Evolutionary conservation across 2,113 vertebrate genomes (phyloP).

Genomic region (Pantherophis guttatus): DNA sequence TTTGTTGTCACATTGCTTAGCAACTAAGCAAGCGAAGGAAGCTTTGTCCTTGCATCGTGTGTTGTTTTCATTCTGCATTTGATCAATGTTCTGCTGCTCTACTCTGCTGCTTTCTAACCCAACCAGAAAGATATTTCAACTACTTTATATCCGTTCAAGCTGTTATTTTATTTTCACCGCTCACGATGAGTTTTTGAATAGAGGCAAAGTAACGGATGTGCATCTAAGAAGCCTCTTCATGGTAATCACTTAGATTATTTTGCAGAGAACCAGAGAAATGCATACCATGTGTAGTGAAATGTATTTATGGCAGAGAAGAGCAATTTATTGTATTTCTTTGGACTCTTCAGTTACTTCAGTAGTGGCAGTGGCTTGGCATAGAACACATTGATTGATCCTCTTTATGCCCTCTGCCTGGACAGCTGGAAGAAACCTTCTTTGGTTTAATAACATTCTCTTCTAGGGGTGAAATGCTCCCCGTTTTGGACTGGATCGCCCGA

Average conservation of each 20-base stretch:
- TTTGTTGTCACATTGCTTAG: not conserved
- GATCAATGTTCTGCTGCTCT: not conserved
- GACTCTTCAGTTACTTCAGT: not conserved
- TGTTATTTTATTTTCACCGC: not conserved
- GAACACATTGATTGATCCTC: not conserved
- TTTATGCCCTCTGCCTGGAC: not conserved
- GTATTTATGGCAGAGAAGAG: not conserved
- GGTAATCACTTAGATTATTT: not conserved
- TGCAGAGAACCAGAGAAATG: not conserved
- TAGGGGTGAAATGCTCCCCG: no score
- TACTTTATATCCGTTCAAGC: not conserved
- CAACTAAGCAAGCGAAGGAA: not conserved
- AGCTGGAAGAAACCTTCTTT: not conserved
- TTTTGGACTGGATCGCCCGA: no score
- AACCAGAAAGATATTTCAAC: not conserved
- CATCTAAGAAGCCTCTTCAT: not conserved
- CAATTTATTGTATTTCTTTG: not conserved
- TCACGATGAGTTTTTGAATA: not conserved
- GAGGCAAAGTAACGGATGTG: not conserved
- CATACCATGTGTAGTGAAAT: not conserved
- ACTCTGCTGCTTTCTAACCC: not conserved
- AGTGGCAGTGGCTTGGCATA: not conserved
- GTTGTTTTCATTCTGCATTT: not conserved
- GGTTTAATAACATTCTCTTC: not conserved
- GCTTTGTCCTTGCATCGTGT: not conserved